Conservation (phyloP, 2,797 vertebrate species). For the Numenius phaeopus region DNA sequence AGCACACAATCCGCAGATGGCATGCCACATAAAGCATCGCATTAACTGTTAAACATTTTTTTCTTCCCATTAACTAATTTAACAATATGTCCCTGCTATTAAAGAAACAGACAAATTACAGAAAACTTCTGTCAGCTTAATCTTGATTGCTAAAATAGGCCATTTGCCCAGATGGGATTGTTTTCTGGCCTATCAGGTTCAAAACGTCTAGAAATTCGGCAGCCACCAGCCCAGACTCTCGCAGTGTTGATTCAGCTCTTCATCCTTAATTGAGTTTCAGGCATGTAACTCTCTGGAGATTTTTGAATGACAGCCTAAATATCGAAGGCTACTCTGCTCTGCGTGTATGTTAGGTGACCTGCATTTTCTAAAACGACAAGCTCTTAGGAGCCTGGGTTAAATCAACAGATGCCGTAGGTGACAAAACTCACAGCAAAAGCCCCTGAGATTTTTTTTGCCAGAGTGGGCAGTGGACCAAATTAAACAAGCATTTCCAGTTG, state of each 20-base stretch:
- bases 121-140: slow-evolving; percentile 63
- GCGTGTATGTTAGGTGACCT: background rate
- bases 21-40: slow-evolving; percentile 58
- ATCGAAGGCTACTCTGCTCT: background rate
- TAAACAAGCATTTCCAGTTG: background rate
- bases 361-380: background rate
- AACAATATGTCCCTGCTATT: slow-evolving; percentile 72
- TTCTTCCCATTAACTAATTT: slow-evolving; percentile 77
- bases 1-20: slow-evolving; percentile 69
- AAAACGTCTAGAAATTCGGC: background rate
- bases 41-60: slow-evolving; percentile 75
- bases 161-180: slow-evolving; percentile 28
- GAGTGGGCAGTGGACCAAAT: background rate
- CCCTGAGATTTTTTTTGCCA: background rate
- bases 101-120: slow-evolving; percentile 60
- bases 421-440: slow-evolving; percentile 26
- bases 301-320: slow-evolving; percentile 55
- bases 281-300: background rate
- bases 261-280: slow-evolving; percentile 50
- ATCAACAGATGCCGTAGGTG: background rate
- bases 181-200: slow-evolving; percentile 42
- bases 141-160: slow-evolving; percentile 26
- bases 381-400: background rate
- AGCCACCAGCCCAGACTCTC: background rate
- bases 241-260: slow-evolving; percentile 57